Evolutionary conservation across 2,113 vertebrate species (phyloP).

Genomic region (Limanda limanda): DNA sequence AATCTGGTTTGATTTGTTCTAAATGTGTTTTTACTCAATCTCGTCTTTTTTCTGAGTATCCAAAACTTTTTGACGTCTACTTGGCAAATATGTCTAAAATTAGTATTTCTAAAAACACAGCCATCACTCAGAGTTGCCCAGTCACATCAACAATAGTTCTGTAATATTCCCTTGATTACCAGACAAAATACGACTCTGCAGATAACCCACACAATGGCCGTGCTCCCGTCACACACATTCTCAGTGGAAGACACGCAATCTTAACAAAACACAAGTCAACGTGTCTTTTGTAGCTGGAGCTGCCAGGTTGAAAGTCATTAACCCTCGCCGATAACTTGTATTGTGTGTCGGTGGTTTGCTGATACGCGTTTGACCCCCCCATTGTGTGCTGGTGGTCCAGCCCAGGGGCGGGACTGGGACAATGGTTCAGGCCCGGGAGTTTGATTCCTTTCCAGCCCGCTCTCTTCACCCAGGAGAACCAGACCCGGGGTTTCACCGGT

Average conservation of each 20-base stretch:
- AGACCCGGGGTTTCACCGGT: no score
- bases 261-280: constrained; percentile 49
- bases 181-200: constrained; percentile 63
- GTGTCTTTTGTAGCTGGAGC: constrained; percentile 26
- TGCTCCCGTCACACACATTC: constrained; percentile 28
- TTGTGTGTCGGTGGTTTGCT: constrained; percentile 51
- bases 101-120: constrained; percentile 49
- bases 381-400: constrained; percentile 39
- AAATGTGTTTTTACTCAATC: no score
- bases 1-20: no score
- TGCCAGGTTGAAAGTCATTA: constrained; percentile 35
- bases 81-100: constrained; percentile 25
- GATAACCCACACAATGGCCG: constrained; percentile 66
- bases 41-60: no score
- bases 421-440: constrained; percentile 27
- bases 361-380: constrained; percentile 45
- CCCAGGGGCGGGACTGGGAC: not conserved
- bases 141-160: constrained; percentile 58
- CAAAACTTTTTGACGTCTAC: no score
- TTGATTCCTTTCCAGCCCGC: not conserved
- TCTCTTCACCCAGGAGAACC: not conserved
- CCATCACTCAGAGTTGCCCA: constrained; percentile 45
- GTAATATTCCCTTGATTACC: constrained; percentile 64
- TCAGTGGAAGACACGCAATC: constrained; percentile 20
- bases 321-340: constrained; percentile 39